phyloP scores from a whole-genome alignment of 2,888 invertebrate species.

The Polydrusus tereticollis region DNA sequence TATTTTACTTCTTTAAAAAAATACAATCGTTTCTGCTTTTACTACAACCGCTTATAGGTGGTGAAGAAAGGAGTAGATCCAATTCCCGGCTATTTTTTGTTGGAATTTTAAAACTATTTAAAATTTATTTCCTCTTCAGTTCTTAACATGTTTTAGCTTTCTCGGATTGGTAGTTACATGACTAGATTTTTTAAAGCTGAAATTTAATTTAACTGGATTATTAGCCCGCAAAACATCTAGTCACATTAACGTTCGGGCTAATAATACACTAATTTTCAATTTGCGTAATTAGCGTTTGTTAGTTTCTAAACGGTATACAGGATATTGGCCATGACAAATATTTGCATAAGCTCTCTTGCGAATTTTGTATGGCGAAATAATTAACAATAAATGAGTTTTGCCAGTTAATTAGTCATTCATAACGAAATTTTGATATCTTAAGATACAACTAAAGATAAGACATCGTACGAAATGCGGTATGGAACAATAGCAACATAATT shows the following conservation, averaged over 20 bases:
- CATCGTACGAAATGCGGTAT: no score
- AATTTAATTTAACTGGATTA: neutral
- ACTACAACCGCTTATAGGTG: no score
- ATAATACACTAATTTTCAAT: slow-evolving; percentile 8
- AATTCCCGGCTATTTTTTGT: no score
- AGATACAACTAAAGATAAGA: no score
- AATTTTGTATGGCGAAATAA: slow-evolving; percentile 3
- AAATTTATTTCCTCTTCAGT: no score
- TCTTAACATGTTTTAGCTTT: no score
- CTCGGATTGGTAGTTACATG: no score
- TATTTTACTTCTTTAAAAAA: no score
- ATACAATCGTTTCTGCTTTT: no score
- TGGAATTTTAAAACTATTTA: no score
- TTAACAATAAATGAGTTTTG: slow-evolving; percentile 2
- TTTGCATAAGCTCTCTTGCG: slow-evolving; percentile 1
- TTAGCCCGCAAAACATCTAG: neutral
- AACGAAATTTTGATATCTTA: neutral
- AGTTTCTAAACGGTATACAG: neutral
- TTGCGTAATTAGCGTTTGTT: slow-evolving; percentile 1
- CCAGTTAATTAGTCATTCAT: neutral
- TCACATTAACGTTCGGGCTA: neutral
- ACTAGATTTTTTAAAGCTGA: neutral
- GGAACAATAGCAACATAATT: no score
- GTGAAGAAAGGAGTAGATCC: no score
- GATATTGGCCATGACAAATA: slow-evolving; percentile 8